These are phyloP conservation scores for Xiphophorus hellerii DNA, from an alignment of 2,113 vertebrate species.

Conservation along the genomic window DNA sequence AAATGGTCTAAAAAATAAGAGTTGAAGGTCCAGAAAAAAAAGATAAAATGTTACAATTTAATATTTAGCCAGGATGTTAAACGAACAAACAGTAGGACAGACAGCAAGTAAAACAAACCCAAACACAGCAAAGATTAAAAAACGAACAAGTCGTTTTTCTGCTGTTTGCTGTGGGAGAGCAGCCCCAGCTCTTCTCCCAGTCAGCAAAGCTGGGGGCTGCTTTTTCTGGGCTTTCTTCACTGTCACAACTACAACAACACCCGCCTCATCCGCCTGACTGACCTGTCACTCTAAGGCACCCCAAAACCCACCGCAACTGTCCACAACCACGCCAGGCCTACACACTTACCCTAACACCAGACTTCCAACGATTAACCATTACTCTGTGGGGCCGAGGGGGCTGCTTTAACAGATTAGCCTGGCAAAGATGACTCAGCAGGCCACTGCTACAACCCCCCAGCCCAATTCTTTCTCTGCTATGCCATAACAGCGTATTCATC, in stretches of 20 bases:
- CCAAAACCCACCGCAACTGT: constrained; percentile 65
- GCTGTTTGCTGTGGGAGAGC: constrained; percentile 62
- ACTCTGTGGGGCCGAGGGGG: constrained; percentile 57
- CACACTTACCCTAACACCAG: constrained; percentile 74
- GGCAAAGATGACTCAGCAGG: constrained; percentile 71
- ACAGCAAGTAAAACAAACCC: constrained; percentile 48
- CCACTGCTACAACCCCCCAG: constrained; percentile 52
- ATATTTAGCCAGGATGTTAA: constrained; percentile 28
- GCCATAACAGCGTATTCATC: constrained; percentile 68
- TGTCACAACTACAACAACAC: constrained; percentile 69
- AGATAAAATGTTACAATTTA: constrained; percentile 27
- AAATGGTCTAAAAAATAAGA: background rate
- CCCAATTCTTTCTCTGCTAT: constrained; percentile 52
- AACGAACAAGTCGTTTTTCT: constrained; percentile 15
- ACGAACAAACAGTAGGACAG: constrained; percentile 19
- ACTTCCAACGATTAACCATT: constrained; percentile 73
- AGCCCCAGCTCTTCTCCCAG: constrained; percentile 63
- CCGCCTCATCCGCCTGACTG: constrained; percentile 68
- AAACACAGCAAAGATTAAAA: constrained; percentile 55
- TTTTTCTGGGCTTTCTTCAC: constrained; percentile 72
- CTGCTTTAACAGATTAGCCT: constrained; percentile 65
- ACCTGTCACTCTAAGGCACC: constrained; percentile 67
- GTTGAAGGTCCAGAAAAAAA: constrained; percentile 29
- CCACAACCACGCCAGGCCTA: constrained; percentile 38
- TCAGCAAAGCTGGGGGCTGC: constrained; percentile 65